A percentile compares a stretch with the other conserved stretches of the same genome.
These are phyloP conservation scores for Phorcus lineatus DNA, from an alignment of 2,888 invertebrate species.

Conservation along the genomic window DNA sequence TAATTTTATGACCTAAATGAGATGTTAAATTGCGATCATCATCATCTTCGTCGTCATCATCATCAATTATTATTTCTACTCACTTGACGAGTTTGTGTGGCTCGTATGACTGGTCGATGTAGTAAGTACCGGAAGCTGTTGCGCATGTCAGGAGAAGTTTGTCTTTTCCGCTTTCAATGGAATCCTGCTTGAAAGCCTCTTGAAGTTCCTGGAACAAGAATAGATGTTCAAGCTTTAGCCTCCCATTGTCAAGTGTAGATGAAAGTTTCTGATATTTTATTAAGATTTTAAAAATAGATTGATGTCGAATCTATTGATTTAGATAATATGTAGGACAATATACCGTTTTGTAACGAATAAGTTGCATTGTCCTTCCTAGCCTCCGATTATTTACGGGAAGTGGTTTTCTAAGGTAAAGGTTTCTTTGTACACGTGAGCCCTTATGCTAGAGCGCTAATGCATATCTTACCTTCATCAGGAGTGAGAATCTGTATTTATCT, in stretches of 20 bases:
- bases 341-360: no score
- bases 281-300: not conserved
- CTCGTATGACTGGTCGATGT: constrained; percentile 47
- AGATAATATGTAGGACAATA: no score
- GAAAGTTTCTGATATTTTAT: not conserved
- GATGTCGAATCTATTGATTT: not conserved
- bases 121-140: constrained; percentile 48
- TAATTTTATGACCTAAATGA: no score
- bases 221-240: not conserved
- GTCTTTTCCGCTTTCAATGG: constrained; percentile 46
- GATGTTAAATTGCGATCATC: no score
- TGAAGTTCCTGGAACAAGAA: constrained; percentile 48
- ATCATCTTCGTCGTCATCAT: no score
- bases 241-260: not conserved
- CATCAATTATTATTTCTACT: constrained; percentile 20
- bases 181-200: constrained; percentile 51
- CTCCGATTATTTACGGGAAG: no score
- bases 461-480: constrained; percentile 55
- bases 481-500: constrained; percentile 61
- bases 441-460: not conserved
- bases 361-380: no score
- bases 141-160: constrained; percentile 58
- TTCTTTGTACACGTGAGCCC: not conserved
- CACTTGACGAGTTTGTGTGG: constrained; percentile 43
- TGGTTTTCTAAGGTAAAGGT: not conserved